phyloP scores from a whole-genome alignment of 53 echinoderm and acorn worm genomes.

The Patiria pectinifera region DNA sequence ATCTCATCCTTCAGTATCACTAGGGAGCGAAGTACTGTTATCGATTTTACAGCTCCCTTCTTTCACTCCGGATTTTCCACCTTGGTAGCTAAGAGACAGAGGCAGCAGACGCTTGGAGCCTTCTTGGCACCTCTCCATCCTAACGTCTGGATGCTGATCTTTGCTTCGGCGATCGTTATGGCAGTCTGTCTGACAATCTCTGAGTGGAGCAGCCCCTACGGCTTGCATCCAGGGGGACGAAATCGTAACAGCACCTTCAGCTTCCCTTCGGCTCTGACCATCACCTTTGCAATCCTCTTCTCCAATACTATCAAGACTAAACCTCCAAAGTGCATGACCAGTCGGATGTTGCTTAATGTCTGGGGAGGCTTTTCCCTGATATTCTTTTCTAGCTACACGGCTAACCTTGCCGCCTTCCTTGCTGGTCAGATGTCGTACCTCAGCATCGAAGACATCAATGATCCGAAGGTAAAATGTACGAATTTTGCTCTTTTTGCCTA shows the following conservation, averaged over 20 bases:
- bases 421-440: slow-evolving; percentile 80
- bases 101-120: slow-evolving; percentile 70
- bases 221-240: slow-evolving; percentile 69
- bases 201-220: slow-evolving; percentile 77
- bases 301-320: slow-evolving; percentile 74
- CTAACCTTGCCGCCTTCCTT: slow-evolving; percentile 74
- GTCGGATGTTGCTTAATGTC: slow-evolving; percentile 71
- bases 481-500: no score
- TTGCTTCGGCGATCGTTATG: slow-evolving; percentile 65
- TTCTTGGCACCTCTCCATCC: slow-evolving; percentile 69
- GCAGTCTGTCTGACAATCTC: slow-evolving; percentile 72
- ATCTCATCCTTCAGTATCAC: slow-evolving; percentile 78
- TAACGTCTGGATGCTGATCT: slow-evolving; percentile 70
- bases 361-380: slow-evolving; percentile 77
- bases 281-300: slow-evolving; percentile 75
- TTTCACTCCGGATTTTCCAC: slow-evolving; percentile 79
- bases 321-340: slow-evolving; percentile 80
- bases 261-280: slow-evolving; percentile 75
- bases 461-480: slow-evolving; percentile 62
- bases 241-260: slow-evolving; percentile 72
- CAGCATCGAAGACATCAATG: slow-evolving; percentile 72
- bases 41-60: slow-evolving; percentile 76
- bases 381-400: slow-evolving; percentile 78
- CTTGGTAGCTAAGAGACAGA: slow-evolving; percentile 73
- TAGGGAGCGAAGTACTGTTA: slow-evolving; percentile 69